These are phyloP conservation scores for Tetrax tetrax DNA, from an alignment of 2,113 vertebrate species.

Conservation along the genomic window DNA sequence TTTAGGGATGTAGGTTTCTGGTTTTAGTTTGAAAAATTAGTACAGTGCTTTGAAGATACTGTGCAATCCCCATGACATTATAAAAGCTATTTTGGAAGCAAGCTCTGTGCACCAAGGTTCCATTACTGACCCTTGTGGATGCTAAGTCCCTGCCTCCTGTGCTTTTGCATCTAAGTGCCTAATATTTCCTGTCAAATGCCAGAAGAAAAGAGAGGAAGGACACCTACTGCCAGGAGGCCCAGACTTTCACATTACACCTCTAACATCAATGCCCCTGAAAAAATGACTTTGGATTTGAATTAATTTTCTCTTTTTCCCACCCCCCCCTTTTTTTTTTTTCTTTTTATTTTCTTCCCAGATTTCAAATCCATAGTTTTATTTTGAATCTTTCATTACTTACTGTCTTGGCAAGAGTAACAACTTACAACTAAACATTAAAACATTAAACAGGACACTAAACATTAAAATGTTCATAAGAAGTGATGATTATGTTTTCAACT, in stretches of 20 bases:
- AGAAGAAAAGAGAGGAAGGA: not conserved
- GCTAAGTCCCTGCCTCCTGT: not conserved
- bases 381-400: not conserved
- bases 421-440: too few relatives aligned
- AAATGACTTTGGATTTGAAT: not conserved
- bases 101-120: not conserved
- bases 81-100: not conserved
- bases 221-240: not conserved
- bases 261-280: not conserved
- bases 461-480: not conserved
- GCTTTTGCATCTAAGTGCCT: not conserved
- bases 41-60: not conserved
- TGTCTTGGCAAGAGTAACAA: not conserved
- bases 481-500: not conserved
- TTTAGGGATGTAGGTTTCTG: not conserved
- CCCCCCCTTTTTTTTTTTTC: too few relatives aligned
- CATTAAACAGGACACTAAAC: too few relatives aligned
- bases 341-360: too few relatives aligned
- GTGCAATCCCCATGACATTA: not conserved
- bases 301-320: not conserved
- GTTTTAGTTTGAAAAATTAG: not conserved
- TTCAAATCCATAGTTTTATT: not conserved
- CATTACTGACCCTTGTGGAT: not conserved
- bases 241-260: not conserved
- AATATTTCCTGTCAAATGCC: not conserved